These are phyloP conservation scores for Sula dactylatra DNA, from an alignment of 2,113 vertebrate genomes.

Conservation along the genomic window DNA sequence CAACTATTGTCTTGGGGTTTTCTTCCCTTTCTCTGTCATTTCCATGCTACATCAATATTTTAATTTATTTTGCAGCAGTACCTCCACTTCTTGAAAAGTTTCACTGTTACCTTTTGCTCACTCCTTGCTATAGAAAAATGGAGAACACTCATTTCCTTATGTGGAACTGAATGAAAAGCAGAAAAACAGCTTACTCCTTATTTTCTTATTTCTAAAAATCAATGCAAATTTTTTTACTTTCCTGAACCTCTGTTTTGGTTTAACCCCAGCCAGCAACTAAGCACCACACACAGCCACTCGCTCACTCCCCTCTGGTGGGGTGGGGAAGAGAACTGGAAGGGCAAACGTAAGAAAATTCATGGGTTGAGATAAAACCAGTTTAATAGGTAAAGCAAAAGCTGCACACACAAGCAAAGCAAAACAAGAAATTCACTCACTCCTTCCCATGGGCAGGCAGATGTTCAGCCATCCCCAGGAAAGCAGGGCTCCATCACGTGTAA, in stretches of 20 bases:
- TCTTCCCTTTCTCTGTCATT: background rate
- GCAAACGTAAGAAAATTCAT: background rate
- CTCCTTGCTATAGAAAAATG: background rate
- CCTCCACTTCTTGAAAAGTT: slow-evolving; percentile 1
- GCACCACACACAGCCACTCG: accelerated
- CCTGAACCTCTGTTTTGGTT: background rate
- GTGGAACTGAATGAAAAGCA: background rate
- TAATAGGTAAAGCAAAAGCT: background rate
- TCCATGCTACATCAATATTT: background rate
- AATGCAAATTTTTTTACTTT: background rate
- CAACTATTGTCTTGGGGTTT: slow-evolving; percentile 17
- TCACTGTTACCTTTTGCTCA: background rate
- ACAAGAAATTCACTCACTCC: background rate
- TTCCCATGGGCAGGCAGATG: accelerated
- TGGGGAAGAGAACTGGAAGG: background rate
- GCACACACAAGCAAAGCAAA: accelerated
- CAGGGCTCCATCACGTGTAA: accelerated
- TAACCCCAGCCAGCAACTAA: background rate
- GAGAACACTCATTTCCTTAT: background rate
- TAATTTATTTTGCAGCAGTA: background rate
- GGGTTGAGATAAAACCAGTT: background rate
- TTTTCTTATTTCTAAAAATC: background rate
- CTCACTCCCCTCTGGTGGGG: too few species aligned
- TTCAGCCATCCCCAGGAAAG: background rate
- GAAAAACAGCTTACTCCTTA: background rate